phyloP scores from a whole-genome alignment of 2,113 vertebrate species.

The Pristiophorus japonicus region DNA sequence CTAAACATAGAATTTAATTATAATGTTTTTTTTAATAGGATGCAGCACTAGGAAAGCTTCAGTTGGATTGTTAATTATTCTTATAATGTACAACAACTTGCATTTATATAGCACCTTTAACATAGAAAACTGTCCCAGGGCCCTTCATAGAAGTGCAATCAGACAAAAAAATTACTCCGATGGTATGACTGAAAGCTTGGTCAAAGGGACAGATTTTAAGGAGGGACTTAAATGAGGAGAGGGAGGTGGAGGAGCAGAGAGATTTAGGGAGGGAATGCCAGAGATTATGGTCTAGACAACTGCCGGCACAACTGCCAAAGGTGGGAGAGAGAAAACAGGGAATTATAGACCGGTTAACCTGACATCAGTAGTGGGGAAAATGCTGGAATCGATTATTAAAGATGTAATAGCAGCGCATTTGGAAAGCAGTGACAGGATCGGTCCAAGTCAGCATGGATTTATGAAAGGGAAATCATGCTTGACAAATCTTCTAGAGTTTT shows the following conservation, averaged over 20 bases:
- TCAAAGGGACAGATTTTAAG: background rate
- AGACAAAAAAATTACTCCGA: background rate
- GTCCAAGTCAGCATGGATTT: too few relatives aligned
- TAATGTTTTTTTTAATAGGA: background rate
- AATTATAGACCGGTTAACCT: too few relatives aligned
- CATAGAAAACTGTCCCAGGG: background rate
- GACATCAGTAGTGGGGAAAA: too few relatives aligned
- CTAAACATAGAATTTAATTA: background rate
- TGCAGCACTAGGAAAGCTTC: background rate
- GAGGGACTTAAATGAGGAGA: background rate
- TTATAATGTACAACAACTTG: background rate
- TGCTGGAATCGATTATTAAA: too few relatives aligned
- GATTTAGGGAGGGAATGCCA: background rate
- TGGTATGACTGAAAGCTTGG: background rate
- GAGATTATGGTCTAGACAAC: background rate
- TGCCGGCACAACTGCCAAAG: background rate
- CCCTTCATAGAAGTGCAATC: background rate
- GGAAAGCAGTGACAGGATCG: too few relatives aligned
- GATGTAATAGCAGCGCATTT: too few relatives aligned
- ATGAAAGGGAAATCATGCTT: too few relatives aligned
- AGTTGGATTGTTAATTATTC: background rate
- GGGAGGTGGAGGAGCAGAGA: background rate
- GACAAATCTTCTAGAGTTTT: too few relatives aligned
- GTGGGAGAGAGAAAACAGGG: too few relatives aligned
- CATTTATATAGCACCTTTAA: background rate